Evolutionary conservation across 2,113 vertebrate genomes (phyloP).

Genomic region (Sinocyclocheilus maitianheensis): DNA sequence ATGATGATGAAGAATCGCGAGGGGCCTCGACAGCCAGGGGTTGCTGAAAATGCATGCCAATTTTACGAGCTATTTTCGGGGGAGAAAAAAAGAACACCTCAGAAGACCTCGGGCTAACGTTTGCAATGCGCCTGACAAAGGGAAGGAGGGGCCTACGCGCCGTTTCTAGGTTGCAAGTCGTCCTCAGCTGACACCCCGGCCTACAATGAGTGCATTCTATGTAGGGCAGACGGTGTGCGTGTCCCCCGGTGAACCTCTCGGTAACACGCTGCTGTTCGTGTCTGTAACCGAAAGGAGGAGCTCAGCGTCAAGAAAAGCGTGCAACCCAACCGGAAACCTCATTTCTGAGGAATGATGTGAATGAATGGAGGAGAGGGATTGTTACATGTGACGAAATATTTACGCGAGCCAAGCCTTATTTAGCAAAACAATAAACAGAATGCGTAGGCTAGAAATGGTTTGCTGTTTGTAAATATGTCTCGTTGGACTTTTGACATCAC

Average conservation of each 20-base stretch:
- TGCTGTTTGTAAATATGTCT: background rate
- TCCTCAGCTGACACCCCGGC: slow-evolving; percentile 54
- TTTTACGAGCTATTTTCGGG: background rate
- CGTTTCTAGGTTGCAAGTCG: slow-evolving; percentile 54
- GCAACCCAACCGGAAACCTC: slow-evolving; percentile 47
- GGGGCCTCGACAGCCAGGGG: background rate
- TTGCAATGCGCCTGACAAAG: slow-evolving; percentile 6
- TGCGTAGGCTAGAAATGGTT: background rate
- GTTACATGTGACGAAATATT: slow-evolving; percentile 32
- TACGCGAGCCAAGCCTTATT: background rate
- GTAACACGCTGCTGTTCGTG: slow-evolving; percentile 26
- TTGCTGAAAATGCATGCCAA: background rate
- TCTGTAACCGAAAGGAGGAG: slow-evolving; percentile 71
- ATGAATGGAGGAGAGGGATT: slow-evolving; percentile 31
- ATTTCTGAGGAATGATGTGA: background rate
- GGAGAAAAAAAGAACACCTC: background rate
- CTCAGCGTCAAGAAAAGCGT: slow-evolving; percentile 60
- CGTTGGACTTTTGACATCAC: background rate
- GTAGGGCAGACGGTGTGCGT: slow-evolving; percentile 54
- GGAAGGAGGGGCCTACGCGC: background rate
- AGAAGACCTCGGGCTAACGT: background rate
- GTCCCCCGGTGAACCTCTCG: slow-evolving; percentile 56
- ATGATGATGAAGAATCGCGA: slow-evolving; percentile 21
- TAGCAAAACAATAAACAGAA: background rate
- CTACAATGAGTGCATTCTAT: slow-evolving; percentile 46